Percentiles rank a stretch among this genome's conserved stretches.
phyloP scores from a whole-genome alignment of 2,888 invertebrate genomes.

The Noctua janthe region DNA sequence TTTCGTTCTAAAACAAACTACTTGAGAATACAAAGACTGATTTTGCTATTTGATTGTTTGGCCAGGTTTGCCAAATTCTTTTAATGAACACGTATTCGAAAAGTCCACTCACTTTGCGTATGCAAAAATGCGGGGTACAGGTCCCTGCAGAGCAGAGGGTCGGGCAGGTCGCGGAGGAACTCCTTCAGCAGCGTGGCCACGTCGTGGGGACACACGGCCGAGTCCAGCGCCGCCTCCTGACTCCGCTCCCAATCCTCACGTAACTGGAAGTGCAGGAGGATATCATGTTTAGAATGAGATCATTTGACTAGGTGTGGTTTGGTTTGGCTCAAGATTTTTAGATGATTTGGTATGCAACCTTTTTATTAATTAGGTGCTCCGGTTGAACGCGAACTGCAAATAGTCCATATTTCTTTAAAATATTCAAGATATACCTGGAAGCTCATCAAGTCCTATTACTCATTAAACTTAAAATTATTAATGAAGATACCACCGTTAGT shows the following conservation, averaged over 20 bases:
- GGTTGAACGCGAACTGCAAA: background rate
- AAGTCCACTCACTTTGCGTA: constrained; percentile 94
- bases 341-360: background rate
- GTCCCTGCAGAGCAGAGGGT: constrained; percentile 96
- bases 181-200: constrained; percentile 98
- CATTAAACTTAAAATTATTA: no score
- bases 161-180: constrained; percentile 97
- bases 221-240: constrained; percentile 92
- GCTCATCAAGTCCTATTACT: background rate
- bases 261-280: constrained; percentile 90
- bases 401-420: background rate
- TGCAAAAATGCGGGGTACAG: constrained; percentile 97
- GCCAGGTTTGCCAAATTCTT: background rate
- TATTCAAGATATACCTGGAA: background rate
- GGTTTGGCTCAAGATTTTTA: background rate
- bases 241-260: constrained; percentile 97
- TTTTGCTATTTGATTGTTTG: background rate
- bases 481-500: background rate
- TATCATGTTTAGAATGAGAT: background rate
- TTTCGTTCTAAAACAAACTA: background rate
- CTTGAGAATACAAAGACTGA: background rate
- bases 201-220: constrained; percentile 97
- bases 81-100: background rate
- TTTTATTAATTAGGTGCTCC: background rate
- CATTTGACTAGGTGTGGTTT: background rate